Percentiles rank a stretch among this genome's conserved stretches.
phyloP scores from a whole-genome alignment of 2,888 invertebrate species.

The Exocentrus adspersus region DNA sequence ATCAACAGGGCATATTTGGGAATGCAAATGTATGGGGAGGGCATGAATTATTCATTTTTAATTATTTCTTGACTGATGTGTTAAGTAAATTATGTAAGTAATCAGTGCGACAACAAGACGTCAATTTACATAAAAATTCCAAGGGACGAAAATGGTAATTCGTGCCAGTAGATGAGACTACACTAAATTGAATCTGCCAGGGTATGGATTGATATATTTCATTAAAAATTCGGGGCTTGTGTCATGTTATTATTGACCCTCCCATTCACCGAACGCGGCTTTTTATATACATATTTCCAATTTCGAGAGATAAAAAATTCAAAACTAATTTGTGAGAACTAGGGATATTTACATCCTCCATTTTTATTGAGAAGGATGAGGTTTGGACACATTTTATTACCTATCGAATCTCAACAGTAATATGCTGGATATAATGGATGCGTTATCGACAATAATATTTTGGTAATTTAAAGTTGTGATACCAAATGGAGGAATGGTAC shows the following conservation, averaged over 20 bases:
- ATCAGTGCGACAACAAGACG: slow-evolving; percentile 13
- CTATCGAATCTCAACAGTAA: too few species aligned
- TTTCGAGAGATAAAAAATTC: neutral
- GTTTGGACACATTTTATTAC: too few species aligned
- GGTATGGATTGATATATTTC: neutral
- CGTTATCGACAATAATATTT: too few species aligned
- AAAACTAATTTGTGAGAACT: neutral
- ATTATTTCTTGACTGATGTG: slow-evolving; percentile 21
- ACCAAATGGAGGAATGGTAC: neutral
- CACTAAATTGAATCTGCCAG: neutral
- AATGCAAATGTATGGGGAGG: slow-evolving; percentile 19
- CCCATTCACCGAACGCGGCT: neutral
- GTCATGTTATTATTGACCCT: neutral
- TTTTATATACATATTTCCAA: neutral
- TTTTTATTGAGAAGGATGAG: too few species aligned
- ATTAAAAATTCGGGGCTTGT: neutral
- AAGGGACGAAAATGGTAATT: neutral
- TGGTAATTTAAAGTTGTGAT: neutral
- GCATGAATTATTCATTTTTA: slow-evolving; percentile 31
- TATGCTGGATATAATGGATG: too few species aligned
- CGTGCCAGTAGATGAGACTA: neutral
- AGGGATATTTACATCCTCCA: neutral
- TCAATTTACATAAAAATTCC: slow-evolving; percentile 22
- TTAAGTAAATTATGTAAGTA: slow-evolving; percentile 25
- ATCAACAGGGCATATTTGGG: slow-evolving; percentile 24